phyloP scores from a whole-genome alignment of 2,113 vertebrate species.

The Dasyornis broadbenti region DNA sequence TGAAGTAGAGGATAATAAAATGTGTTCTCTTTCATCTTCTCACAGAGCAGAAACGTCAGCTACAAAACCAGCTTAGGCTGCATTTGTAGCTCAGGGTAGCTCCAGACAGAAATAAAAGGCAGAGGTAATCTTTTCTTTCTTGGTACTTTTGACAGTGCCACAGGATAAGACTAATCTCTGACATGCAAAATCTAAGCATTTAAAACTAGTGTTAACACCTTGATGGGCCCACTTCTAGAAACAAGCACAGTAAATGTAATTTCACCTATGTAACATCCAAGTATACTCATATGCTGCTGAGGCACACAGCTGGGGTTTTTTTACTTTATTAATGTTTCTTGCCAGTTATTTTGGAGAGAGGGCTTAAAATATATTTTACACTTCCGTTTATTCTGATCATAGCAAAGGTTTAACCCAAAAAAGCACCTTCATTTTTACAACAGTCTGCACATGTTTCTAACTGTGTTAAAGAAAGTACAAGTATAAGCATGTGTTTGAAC shows the following conservation, averaged over 20 bases:
- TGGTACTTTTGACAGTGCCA: background rate
- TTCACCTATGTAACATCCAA: constrained; percentile 34
- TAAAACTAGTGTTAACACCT: background rate
- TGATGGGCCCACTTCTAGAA: background rate
- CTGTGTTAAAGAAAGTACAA: too few relatives aligned
- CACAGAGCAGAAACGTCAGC: background rate
- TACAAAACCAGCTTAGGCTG: background rate
- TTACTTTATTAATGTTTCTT: constrained; percentile 25
- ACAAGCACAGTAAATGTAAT: constrained; percentile 58
- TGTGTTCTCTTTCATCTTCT: background rate
- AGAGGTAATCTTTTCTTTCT: background rate
- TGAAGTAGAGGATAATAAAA: background rate
- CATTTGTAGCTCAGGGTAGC: background rate
- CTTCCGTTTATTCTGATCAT: background rate
- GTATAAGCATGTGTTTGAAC: background rate
- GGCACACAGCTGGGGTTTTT: constrained; percentile 49
- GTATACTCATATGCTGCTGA: constrained; percentile 18
- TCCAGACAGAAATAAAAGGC: background rate
- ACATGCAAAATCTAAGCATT: background rate
- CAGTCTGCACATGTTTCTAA: background rate
- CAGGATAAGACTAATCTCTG: background rate
- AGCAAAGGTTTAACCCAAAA: background rate
- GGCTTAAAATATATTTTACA: background rate
- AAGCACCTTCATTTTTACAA: background rate
- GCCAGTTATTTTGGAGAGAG: constrained; percentile 10